Base-by-base conservation (phyloP, 2,113 vertebrate genomes). In the Ploceus nigricollis region DNA sequence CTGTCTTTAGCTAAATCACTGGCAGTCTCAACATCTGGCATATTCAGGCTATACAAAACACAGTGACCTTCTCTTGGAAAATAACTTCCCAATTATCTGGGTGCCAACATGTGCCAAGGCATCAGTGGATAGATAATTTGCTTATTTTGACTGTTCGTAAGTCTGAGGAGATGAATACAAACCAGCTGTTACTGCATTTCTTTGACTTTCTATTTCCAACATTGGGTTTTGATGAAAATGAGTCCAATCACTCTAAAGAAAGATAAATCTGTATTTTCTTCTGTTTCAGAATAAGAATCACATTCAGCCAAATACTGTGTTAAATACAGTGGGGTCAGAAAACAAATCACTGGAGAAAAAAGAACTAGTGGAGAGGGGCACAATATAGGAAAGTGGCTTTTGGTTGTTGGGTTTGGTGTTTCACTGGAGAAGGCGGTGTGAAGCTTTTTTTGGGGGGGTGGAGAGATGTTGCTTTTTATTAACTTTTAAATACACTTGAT, bases 11-110 rank as follows among this genome's bases (percentile, higher is more conserved):
- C 53, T 87, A 82, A 92, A 92, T 73, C 60, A 53, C 39, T 58
- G n/a, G 44, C 51, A 85, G 40, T 64, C 54, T 57, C 51, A 84
- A 82, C 7, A 8, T 84, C 63, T 73, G 68, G 51, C 44, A 58
- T 30, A 61, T n/a, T 87, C 45, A 81, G 30, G 13, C 60, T 77
- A 7, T 15, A 42, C 48, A 60, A 96, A 88, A 93, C 61, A 76
- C 45, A 85, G 17, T 61, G 63, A 75, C 86, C 37, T 91, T 87
- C 68, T 57, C 54, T 47, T 60, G 54, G 66, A 87, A 96, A 89
- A 89, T 17, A 87, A 50, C 25, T 60, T 75, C 53, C 70, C 65
- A 39, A 91, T 78, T 87, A 60, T n/a, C 25, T 88, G 45, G 44
- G n/a, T 89, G 66, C 76, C 87, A 89, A 33, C 28, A 57, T 14